A percentile compares a stretch with the other conserved stretches of the same genome.
Conservation (phyloP, 2,888 invertebrate species). For the Euzetes globulus region DNA sequence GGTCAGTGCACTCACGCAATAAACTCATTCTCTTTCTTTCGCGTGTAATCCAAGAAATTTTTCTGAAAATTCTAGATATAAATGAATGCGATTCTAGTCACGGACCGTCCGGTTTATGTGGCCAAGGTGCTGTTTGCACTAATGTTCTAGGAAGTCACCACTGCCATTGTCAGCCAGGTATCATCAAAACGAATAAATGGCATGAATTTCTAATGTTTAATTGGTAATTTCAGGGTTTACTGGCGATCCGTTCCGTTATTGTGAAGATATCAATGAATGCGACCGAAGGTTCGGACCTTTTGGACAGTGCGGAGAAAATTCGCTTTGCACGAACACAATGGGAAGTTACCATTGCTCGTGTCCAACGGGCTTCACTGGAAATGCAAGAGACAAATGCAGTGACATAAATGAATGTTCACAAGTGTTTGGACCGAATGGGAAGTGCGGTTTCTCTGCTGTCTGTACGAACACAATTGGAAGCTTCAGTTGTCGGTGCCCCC, state of each 20-base stretch:
- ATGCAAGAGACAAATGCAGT: slow-evolving; percentile 62
- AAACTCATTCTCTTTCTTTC: background rate
- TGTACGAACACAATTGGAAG: slow-evolving; percentile 74
- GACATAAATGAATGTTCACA: slow-evolving; percentile 43
- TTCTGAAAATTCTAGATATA: slow-evolving; percentile 47
- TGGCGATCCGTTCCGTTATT: slow-evolving; percentile 54
- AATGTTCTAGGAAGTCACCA: slow-evolving; percentile 68
- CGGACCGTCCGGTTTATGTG: slow-evolving; percentile 57
- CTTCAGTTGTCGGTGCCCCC: slow-evolving; percentile 75
- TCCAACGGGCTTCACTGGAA: slow-evolving; percentile 68
- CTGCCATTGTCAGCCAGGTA: slow-evolving; percentile 74
- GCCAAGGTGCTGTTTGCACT: slow-evolving; percentile 68
- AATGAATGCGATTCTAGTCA: slow-evolving; percentile 55
- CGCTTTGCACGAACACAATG: slow-evolving; percentile 66
- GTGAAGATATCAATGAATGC: slow-evolving; percentile 72
- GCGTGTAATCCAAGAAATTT: background rate
- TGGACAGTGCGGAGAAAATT: slow-evolving; percentile 74
- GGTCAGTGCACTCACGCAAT: slow-evolving; percentile 29
- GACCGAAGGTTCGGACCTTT: slow-evolving; percentile 65
- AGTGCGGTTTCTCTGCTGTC: slow-evolving; percentile 66
- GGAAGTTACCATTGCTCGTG: slow-evolving; percentile 73
- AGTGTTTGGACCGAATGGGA: slow-evolving; percentile 42
- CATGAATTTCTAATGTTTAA: background rate
- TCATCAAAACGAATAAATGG: background rate
- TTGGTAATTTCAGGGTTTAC: slow-evolving; percentile 50